phyloP scores from a whole-genome alignment of 2,888 invertebrate species.

The Crossocerus cetratus region DNA sequence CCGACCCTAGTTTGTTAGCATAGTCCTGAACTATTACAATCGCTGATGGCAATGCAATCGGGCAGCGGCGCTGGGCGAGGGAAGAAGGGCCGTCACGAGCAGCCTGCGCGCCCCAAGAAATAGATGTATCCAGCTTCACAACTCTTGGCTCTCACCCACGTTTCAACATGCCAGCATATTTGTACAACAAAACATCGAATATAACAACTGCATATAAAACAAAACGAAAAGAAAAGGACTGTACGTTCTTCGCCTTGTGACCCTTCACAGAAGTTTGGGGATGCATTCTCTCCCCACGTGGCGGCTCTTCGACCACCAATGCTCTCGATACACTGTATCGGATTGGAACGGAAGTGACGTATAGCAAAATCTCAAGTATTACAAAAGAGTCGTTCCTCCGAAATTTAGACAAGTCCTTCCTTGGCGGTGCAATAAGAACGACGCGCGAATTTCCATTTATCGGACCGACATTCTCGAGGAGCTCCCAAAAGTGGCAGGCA shows the following conservation, averaged over 20 bases:
- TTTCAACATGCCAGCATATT: slow-evolving; percentile 66
- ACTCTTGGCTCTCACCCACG: slow-evolving; percentile 58
- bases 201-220: slow-evolving; percentile 51
- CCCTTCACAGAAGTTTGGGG: no score
- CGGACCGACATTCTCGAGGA: slow-evolving; percentile 44
- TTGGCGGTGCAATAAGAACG: not conserved
- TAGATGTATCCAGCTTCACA: slow-evolving; percentile 51
- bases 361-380: slow-evolving; percentile 50
- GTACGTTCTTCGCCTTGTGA: slow-evolving; percentile 22
- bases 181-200: slow-evolving; percentile 60
- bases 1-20: no score
- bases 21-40: not conserved
- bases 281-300: no score
- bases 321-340: slow-evolving; percentile 13
- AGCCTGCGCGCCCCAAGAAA: slow-evolving; percentile 57
- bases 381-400: slow-evolving; percentile 41
- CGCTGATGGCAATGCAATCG: not conserved
- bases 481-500: slow-evolving; percentile 40
- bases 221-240: slow-evolving; percentile 53
- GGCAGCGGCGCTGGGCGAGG: not conserved
- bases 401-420: slow-evolving; percentile 26
- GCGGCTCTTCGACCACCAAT: slow-evolving; percentile 30
- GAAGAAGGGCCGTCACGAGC: slow-evolving; percentile 34
- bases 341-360: slow-evolving; percentile 43
- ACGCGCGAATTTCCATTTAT: slow-evolving; percentile 11